Evolutionary conservation across 2,113 vertebrate species (phyloP).

Genomic region (Ardeotis arabs): DNA sequence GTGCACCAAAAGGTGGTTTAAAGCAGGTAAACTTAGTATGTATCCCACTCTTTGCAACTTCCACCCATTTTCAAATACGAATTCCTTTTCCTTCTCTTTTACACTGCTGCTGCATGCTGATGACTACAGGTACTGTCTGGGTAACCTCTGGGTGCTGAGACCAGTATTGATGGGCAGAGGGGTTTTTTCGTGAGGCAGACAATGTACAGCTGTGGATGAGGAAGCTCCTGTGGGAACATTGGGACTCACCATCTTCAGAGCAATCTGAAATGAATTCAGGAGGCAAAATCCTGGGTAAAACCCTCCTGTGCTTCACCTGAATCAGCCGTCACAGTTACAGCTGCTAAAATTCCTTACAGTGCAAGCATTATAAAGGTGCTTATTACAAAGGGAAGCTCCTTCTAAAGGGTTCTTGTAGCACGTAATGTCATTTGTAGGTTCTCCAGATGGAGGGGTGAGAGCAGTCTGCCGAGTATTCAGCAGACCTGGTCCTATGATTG

Average conservation of each 20-base stretch:
- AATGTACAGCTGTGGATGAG: background rate
- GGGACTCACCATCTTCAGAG: background rate
- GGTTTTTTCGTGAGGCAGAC: background rate
- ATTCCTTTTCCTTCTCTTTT: background rate
- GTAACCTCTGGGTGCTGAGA: background rate
- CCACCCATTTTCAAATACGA: background rate
- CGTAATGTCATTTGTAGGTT: background rate
- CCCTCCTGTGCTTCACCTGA: background rate
- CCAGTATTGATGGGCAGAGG: background rate
- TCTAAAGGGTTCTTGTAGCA: background rate
- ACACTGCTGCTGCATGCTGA: background rate
- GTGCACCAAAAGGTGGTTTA: background rate
- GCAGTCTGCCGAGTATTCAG: background rate
- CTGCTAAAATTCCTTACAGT: background rate
- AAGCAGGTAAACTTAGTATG: background rate
- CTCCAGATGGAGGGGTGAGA: background rate
- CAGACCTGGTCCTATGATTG: background rate
- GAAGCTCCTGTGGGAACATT: fast-evolving
- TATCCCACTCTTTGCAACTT: background rate
- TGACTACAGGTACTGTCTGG: background rate
- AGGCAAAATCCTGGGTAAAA: background rate
- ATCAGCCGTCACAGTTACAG: background rate
- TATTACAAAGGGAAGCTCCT: background rate
- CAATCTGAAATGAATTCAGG: background rate
- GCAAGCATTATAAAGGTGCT: background rate